Base-by-base conservation (phyloP, 1,140 invertebrate genomes). In the Ctenoplectra terminalis region DNA sequence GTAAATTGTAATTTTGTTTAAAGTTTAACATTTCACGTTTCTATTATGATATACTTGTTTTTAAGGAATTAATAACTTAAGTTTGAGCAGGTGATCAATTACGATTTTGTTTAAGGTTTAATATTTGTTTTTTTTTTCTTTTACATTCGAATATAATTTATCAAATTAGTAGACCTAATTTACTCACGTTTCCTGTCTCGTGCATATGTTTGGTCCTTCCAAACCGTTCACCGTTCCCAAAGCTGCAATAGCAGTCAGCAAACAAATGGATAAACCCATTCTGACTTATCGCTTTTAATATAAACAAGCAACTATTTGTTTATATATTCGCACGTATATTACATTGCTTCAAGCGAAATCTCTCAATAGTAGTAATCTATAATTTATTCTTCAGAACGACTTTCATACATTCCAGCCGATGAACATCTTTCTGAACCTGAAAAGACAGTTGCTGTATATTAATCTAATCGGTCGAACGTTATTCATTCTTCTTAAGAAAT, bases 161-260 rank as follows among this genome's bases (percentile, higher is more conserved):
- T 26, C 43, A 60, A 61, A 61, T 46, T 6, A 40, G 29, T 46
- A 48, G 50, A 69, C 15, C 23, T 1, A 1, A 11, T 69, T 2
- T 40, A 87, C 91, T 86, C 73, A 93, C 92, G 86, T 87, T 86
- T 92, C 90, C 85, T 93, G 92, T 63, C 87, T 89, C 0, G 90
- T 91, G 34, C 93, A 94, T 66, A 94, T 83, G 77, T 94, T 93
- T 8, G 92, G 91, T 66, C 93, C 93, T 67, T 93, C 91, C 17
- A 94, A 87, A 20, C 71, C 89, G 6, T 66, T 71, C 29, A 72
- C 29, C 4, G 83, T 56, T 56, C 60, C 29, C 34, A 88, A 34
- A 31, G 73, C 75, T 26, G 79, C 61, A 5, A 71, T 37, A 11
- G 78, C 77, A 50, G 67, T 73, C 50, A 79, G 52, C 67, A 79